Evolutionary conservation across 1,140 invertebrate genomes (phyloP), one percentile per base, ranked within the genome.

Genomic region (Leptestheria dahalacensis): DNA sequence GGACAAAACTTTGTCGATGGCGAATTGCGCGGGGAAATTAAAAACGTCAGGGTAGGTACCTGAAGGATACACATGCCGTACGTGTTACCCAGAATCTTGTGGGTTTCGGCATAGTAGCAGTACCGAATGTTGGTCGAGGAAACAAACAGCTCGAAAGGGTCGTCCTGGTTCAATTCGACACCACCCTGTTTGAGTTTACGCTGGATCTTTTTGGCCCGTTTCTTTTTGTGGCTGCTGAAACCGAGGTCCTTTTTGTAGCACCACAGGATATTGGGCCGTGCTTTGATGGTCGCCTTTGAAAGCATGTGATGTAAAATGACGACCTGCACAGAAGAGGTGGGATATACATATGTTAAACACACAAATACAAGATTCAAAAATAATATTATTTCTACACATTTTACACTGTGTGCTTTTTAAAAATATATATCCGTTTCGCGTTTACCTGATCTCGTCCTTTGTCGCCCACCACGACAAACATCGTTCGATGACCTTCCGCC

Each of bases 241-340:
- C 91, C 84, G 68, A 99, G 75, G 75, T 93, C 86, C 68, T 91
- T 98, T 73, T 99, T 99, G 71, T 99, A 99, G 71, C 96, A 99
- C 97, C 97, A 99, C 20, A 99, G 72, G 0, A 98, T 91, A 46
- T 81, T 83, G 10, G 96, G 95, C 60, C 93, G 78, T 0, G 91
- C 81, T 75, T 93, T 93, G 0, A 97, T 84, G 57, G 83, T 81
- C 3, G 93, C 86, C 75, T 99, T 98, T 0, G 91, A 85, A 25
- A 99, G 74, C 81, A 99, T 97, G 68, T 99, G 92, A 78, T 99
- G 94, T 1, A 99, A 74, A 71, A 96, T 91, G 2, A 93, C 88
- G 62, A 97, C 85, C 88, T 89, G 69, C 57, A 71, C 71, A n/a
- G 29, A 20, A 41, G 11, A 55, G 33, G 12, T 24, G 20, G 15